Percentiles rank a stretch among this genome's conserved stretches.
These are phyloP conservation scores for Geotrypetes seraphini DNA, from an alignment of 2,797 vertebrate species.

Conservation along the genomic window DNA sequence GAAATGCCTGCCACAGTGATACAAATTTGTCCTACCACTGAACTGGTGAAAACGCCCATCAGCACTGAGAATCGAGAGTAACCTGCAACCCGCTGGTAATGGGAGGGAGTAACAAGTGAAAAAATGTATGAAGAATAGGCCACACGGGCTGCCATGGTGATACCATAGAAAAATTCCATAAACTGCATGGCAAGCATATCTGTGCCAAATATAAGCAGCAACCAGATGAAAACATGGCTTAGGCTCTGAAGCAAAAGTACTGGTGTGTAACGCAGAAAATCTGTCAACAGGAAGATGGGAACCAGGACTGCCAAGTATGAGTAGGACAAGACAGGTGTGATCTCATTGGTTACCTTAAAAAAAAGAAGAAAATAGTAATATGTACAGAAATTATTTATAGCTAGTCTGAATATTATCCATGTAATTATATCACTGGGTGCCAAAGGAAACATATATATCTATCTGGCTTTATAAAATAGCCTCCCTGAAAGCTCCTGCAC, in stretches of 20 bases:
- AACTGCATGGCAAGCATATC: conserved; percentile 76
- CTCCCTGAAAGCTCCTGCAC: too few species aligned
- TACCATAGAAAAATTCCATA: conserved; percentile 89
- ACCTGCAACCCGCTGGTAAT: conserved; percentile 82
- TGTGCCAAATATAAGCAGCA: conserved; percentile 66
- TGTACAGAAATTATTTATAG: neutral
- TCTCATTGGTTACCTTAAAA: conserved; percentile 81
- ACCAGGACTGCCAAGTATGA: conserved; percentile 85
- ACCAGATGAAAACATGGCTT: conserved; percentile 79
- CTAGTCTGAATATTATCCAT: too few species aligned
- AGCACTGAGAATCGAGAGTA: conserved; percentile 79
- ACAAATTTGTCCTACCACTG: conserved; percentile 80
- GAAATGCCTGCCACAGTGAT: conserved; percentile 38
- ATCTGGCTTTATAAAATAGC: too few species aligned
- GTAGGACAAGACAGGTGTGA: conserved; percentile 81
- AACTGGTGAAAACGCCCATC: conserved; percentile 85
- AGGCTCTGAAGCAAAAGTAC: conserved; percentile 80
- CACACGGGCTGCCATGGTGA: conserved; percentile 88
- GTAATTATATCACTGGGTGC: too few species aligned
- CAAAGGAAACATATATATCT: too few species aligned
- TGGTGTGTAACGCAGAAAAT: conserved; percentile 84
- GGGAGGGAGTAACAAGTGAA: conserved; percentile 66
- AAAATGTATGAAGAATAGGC: conserved; percentile 97
- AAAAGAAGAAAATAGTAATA: neutral
- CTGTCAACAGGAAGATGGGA: conserved; percentile 84